Evolutionary conservation across 2,888 invertebrate species (phyloP), one percentile per base, ranked within the genome.

Genomic region (Nemapogon koenigi): DNA sequence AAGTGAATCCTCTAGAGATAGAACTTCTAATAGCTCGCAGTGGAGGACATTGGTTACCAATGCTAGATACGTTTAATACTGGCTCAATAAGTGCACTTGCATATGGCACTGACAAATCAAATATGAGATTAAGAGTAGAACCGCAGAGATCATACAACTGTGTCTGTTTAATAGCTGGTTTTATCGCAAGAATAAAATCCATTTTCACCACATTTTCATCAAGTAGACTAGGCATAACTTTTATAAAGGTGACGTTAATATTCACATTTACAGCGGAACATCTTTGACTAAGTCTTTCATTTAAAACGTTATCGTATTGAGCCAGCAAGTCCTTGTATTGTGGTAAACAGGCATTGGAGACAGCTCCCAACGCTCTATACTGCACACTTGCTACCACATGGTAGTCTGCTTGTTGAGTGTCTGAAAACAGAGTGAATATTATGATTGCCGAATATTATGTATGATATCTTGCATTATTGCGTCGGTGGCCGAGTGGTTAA

Each of bases 91-190:
- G 88, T 18, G 89, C 91, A 56, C 91, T 94, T 2, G 95, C 93
- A 46, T 94, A 91, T 1, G 96, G 95, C 7, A 96, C 95, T 27
- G 93, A 91, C 29, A 97, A 71, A 65, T 97, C 97, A 56, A 97
- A 97, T 53, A 97, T 95, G 1, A 97, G 83, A 53, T 91, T 92
- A 42, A 97, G 65, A 1, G 96, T 97, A 1, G 94, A 93, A 10
- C 97, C 97, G 56, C 97, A 97, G 1, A 97, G 86, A 48, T 97
- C 96, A 59, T 97, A 97, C 1, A 97, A 73, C 55, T 95, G 92
- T 1, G 93, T 91, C 68, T 96, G 94, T 48, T 88, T 86, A 16
- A 96, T 87, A 2, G 91, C 89, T 2, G 97, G 97, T 35, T 89
- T 84, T 32, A 97, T 89, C 16, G 91, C 90, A 11, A 97, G 69